phyloP scores from a whole-genome alignment of 2,888 invertebrate species.

The Leuctra nigra region DNA sequence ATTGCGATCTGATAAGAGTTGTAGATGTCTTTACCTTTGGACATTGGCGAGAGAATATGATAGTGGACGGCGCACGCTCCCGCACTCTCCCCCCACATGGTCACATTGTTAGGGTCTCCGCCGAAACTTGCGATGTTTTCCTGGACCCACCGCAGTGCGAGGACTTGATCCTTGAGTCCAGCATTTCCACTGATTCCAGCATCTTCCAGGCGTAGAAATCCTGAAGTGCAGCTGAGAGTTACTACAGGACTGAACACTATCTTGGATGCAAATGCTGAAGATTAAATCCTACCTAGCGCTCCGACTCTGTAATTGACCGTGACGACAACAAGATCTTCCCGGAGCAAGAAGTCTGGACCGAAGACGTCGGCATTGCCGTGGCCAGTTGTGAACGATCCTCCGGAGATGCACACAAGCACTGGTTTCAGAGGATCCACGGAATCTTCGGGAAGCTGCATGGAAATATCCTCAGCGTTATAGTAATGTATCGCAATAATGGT shows the following conservation, averaged over 20 bases:
- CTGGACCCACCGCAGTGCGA: constrained; percentile 11
- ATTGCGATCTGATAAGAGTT: too few relatives aligned
- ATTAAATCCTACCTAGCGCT: constrained; percentile 32
- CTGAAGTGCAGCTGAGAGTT: too few relatives aligned
- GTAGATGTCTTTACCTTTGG: constrained; percentile 1
- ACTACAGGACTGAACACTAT: too few relatives aligned
- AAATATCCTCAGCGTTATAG: too few relatives aligned
- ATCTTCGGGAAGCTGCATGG: background rate
- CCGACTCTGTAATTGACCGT: constrained; percentile 35
- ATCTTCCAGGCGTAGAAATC: constrained; percentile 10
- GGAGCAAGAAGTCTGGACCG: constrained; percentile 32
- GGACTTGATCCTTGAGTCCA: constrained; percentile 10
- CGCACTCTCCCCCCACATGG: constrained; percentile 6
- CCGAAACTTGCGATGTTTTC: constrained; percentile 6
- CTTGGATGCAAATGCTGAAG: background rate
- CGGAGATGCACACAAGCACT: constrained; percentile 34
- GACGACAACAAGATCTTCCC: constrained; percentile 33
- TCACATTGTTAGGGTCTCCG: constrained; percentile 3
- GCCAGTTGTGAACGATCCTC: constrained; percentile 33
- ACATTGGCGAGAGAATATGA: constrained; percentile 9
- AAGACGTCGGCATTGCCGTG: constrained; percentile 27
- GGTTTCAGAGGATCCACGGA: constrained; percentile 7
- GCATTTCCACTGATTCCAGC: constrained; percentile 11
- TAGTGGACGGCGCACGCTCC: background rate
- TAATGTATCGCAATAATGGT: too few relatives aligned